Percentiles rank a stretch among this genome's conserved stretches.
Conservation (phyloP, 2,797 vertebrate genomes). For the Scolopax rusticola region DNA sequence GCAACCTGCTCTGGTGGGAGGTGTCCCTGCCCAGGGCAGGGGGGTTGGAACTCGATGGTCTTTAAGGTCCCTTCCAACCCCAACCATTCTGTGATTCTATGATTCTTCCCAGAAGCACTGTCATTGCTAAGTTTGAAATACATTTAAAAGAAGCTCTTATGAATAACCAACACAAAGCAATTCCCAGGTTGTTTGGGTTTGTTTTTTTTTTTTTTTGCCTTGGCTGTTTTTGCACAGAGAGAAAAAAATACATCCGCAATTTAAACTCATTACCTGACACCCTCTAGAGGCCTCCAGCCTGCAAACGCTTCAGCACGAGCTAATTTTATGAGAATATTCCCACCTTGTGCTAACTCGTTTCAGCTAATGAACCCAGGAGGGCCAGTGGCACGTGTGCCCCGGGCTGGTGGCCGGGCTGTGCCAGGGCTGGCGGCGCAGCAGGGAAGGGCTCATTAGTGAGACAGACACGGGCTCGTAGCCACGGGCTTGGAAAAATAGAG, state of each 20-base stretch:
- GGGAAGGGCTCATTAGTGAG: neutral
- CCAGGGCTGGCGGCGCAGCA: accelerated
- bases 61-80: no score
- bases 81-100: no score
- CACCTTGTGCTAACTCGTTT: neutral
- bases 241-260: neutral
- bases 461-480: neutral
- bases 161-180: neutral
- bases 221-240: neutral
- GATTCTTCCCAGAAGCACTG: neutral
- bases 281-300: neutral
- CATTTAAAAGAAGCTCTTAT: neutral
- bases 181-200: neutral
- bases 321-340: neutral
- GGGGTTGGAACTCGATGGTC: no score
- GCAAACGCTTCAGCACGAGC: neutral
- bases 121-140: neutral
- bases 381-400: neutral
- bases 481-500: neutral
- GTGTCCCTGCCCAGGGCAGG: no score
- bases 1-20: no score
- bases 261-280: neutral
- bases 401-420: neutral
- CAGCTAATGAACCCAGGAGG: neutral
- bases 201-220: neutral